phyloP scores from a whole-genome alignment of 1,140 invertebrate genomes.

The Dysdera silvatica region DNA sequence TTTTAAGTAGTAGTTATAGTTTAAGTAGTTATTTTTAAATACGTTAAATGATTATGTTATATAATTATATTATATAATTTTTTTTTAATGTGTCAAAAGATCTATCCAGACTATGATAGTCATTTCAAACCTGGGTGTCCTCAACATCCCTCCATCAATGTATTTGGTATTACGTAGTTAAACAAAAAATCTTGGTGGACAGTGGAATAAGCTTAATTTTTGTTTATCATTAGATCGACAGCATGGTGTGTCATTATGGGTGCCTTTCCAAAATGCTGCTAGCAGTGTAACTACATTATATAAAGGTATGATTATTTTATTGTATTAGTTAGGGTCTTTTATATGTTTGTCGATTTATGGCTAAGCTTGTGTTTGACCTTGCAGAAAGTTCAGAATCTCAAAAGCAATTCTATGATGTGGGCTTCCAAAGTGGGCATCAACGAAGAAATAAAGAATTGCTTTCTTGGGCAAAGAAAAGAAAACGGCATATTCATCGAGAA shows the following conservation, averaged over 20 bases:
- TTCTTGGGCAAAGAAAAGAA: constrained; percentile 65
- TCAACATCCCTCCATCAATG: too few species aligned
- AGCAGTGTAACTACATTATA: constrained; percentile 68
- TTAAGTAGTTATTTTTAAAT: too few species aligned
- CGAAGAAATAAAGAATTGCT: constrained; percentile 65
- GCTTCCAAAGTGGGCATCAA: constrained; percentile 62
- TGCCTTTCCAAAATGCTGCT: constrained; percentile 73
- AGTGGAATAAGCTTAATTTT: too few species aligned
- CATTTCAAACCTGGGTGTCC: too few species aligned
- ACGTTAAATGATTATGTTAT: too few species aligned
- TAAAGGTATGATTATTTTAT: constrained; percentile 54
- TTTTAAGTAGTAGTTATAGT: too few species aligned
- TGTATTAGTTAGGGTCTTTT: not conserved
- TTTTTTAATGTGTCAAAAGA: not conserved
- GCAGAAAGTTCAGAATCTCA: constrained; percentile 65
- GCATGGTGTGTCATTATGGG: constrained; percentile 59
- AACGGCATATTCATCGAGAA: constrained; percentile 63
- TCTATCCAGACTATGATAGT: too few species aligned
- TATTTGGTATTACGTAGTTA: too few species aligned
- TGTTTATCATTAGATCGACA: constrained; percentile 48
- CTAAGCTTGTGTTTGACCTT: too few species aligned
- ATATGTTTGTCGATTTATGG: not conserved
- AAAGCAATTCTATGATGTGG: constrained; percentile 59
- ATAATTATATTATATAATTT: constrained; percentile 3
- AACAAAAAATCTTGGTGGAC: too few species aligned